Evolutionary conservation across 2,888 invertebrate genomes (phyloP).

Genomic region (Notodonta dromedarius): DNA sequence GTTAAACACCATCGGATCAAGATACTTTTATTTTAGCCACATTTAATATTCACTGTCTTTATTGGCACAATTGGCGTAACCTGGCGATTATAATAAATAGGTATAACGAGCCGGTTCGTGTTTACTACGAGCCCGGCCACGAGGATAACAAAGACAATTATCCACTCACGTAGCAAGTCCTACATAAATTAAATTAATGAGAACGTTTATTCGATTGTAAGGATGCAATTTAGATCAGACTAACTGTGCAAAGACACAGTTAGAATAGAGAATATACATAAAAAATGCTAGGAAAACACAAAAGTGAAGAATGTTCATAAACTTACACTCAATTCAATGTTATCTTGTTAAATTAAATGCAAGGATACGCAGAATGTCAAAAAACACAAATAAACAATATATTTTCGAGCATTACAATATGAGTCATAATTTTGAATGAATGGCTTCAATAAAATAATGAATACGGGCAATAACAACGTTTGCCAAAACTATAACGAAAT

Average conservation of each 20-base stretch:
- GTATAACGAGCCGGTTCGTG: slow-evolving; percentile 29
- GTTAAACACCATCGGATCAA: background rate
- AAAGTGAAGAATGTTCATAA: background rate
- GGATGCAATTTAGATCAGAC: background rate
- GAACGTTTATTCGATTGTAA: background rate
- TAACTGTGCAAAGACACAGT: background rate
- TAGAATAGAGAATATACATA: background rate
- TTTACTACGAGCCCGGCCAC: slow-evolving; percentile 40
- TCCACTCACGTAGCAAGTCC: slow-evolving; percentile 47
- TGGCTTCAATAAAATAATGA: too few relatives aligned
- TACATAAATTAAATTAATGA: slow-evolving; percentile 24
- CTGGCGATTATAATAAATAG: slow-evolving; percentile 16
- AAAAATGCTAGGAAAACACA: background rate
- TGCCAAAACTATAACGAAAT: background rate
- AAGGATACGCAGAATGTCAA: too few relatives aligned
- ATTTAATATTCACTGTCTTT: background rate
- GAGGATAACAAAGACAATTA: slow-evolving; percentile 62
- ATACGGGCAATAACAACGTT: background rate
- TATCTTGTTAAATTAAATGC: too few relatives aligned
- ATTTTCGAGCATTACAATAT: too few relatives aligned
- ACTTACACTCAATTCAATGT: too few relatives aligned
- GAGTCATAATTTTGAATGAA: too few relatives aligned
- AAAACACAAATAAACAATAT: too few relatives aligned
- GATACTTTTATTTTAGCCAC: slow-evolving; percentile 10
- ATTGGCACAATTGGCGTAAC: slow-evolving; percentile 4